These are phyloP conservation scores for Zalophus californianus DNA, from an alignment of 2,797 vertebrate genomes.

Conservation along the genomic window DNA sequence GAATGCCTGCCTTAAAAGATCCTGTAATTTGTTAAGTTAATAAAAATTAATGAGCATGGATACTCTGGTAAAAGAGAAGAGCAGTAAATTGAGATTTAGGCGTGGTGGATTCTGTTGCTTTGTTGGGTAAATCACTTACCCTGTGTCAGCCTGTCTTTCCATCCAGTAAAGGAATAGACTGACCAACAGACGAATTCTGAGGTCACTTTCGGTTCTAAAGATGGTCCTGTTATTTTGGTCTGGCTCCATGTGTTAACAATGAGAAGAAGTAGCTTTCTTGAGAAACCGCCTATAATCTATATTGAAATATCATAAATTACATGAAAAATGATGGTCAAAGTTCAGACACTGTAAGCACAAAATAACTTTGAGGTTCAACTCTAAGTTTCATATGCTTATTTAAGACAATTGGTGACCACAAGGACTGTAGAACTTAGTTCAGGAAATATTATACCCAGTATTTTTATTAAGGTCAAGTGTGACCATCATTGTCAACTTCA, in stretches of 20 bases:
- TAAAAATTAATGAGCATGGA: background rate
- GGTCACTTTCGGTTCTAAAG: background rate
- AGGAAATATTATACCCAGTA: background rate
- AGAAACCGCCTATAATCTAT: background rate
- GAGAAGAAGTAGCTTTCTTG: background rate
- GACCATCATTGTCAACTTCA: accelerated
- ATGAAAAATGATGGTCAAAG: background rate
- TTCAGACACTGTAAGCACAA: background rate
- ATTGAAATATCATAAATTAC: background rate
- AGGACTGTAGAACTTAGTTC: background rate
- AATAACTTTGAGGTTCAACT: background rate
- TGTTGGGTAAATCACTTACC: background rate
- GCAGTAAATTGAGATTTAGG: background rate
- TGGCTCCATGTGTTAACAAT: background rate
- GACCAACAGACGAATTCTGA: background rate
- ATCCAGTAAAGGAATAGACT: background rate
- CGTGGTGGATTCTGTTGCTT: background rate
- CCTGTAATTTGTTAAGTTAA: background rate
- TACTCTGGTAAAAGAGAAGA: background rate
- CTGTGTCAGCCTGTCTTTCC: background rate
- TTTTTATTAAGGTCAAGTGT: background rate
- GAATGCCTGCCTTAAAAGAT: background rate
- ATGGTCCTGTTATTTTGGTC: background rate
- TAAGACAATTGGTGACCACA: background rate
- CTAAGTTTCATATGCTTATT: background rate